Conservation (phyloP, 2,113 vertebrate species). For the Solea solea region DNA sequence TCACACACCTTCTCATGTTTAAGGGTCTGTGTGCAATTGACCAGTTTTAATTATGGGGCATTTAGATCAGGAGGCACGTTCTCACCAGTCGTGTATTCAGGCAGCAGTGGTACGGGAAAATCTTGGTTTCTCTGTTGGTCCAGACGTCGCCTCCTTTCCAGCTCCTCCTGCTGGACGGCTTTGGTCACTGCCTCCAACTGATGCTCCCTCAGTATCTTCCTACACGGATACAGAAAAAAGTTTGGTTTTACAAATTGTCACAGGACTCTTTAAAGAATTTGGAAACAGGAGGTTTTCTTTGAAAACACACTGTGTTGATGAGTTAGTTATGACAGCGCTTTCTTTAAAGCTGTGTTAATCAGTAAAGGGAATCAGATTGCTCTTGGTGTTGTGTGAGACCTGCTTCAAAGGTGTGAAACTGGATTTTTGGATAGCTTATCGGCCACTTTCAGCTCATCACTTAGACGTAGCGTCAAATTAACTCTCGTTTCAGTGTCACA, state of each 20-base stretch:
- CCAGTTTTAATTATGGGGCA: too few species aligned
- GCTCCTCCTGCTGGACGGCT: constrained; percentile 93
- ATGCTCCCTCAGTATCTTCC: constrained; percentile 94
- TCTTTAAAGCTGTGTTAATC: neutral
- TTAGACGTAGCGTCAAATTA: too few species aligned
- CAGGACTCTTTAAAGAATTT: neutral
- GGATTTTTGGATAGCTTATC: too few species aligned
- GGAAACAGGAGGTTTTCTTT: neutral
- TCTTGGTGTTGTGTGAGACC: neutral
- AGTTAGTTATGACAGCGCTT: neutral
- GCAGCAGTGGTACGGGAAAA: constrained; percentile 80
- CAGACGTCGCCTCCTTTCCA: constrained; percentile 90
- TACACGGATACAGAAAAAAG: constrained; percentile 49
- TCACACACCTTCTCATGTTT: too few species aligned
- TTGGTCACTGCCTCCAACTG: constrained; percentile 94
- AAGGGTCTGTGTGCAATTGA: too few species aligned
- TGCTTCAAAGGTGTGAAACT: too few species aligned
- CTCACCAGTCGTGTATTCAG: constrained; percentile 72
- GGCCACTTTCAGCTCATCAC: too few species aligned
- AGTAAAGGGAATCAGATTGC: neutral
- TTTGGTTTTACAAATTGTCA: neutral
- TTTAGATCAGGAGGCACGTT: neutral
- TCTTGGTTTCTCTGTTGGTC: constrained; percentile 89
- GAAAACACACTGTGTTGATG: neutral
- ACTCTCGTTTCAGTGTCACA: too few species aligned